Conservation (phyloP, 2,888 invertebrate species). For the Noctuana brunneofusca region DNA sequence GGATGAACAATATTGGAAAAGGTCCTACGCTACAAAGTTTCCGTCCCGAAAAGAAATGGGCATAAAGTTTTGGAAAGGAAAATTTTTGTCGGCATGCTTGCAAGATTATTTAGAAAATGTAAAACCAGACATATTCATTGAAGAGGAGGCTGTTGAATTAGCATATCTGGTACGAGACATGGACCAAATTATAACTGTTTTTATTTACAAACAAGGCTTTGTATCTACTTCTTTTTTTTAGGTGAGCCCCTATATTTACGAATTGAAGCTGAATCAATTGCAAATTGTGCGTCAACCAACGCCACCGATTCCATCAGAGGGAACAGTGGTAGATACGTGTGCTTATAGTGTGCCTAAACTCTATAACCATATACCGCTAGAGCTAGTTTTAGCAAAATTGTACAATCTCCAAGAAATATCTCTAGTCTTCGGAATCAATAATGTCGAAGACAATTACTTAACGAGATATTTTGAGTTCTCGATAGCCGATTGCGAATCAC, state of each 20-base stretch:
- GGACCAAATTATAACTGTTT: background rate
- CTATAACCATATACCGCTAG: slow-evolving; percentile 83
- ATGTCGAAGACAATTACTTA: slow-evolving; percentile 77
- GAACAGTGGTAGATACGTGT: slow-evolving; percentile 63
- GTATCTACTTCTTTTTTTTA: slow-evolving; percentile 42
- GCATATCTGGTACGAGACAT: slow-evolving; percentile 58
- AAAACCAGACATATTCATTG: slow-evolving; percentile 71
- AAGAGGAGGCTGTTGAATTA: slow-evolving; percentile 66
- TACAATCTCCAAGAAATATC: slow-evolving; percentile 79
- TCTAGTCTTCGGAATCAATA: slow-evolving; percentile 68
- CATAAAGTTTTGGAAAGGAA: slow-evolving; percentile 84
- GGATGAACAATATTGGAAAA: slow-evolving; percentile 88
- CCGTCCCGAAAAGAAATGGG: slow-evolving; percentile 61
- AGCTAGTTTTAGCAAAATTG: slow-evolving; percentile 76
- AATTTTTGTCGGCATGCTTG: slow-evolving; percentile 72
- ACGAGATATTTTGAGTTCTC: slow-evolving; percentile 85
- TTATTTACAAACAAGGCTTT: background rate
- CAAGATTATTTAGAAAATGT: slow-evolving; percentile 72
- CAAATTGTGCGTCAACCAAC: slow-evolving; percentile 79
- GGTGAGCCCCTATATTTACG: slow-evolving; percentile 79
- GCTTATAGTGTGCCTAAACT: slow-evolving; percentile 65
- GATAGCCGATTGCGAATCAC: slow-evolving; percentile 79
- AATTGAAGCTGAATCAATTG: slow-evolving; percentile 76
- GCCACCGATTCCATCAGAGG: slow-evolving; percentile 57
- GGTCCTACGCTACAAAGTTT: slow-evolving; percentile 70